These are phyloP conservation scores for Catharus bicknelli DNA, from an alignment of 2,113 vertebrate genomes.

Conservation along the genomic window DNA sequence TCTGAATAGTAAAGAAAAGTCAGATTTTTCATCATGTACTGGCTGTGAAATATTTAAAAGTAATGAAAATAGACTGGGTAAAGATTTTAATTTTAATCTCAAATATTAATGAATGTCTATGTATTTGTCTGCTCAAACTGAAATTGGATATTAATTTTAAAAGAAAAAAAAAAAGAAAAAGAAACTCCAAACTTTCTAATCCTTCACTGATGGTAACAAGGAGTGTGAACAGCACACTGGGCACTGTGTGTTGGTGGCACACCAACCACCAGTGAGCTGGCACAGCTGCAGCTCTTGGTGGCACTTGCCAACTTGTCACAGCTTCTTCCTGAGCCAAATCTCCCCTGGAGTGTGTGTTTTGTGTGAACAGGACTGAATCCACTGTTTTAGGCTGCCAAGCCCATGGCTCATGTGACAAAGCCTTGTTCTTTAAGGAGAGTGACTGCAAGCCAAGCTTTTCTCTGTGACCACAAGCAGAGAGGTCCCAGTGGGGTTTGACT, in stretches of 20 bases:
- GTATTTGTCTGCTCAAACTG: neutral
- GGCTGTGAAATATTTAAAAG: neutral
- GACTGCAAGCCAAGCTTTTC: neutral
- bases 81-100: slow-evolving; percentile 16
- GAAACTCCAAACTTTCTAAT: neutral
- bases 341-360: neutral
- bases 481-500: neutral
- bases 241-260: fast-evolving
- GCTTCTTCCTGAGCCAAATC: neutral
- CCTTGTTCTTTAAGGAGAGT: neutral
- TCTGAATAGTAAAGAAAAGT: neutral
- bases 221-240: neutral
- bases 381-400: neutral
- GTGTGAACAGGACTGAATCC: neutral
- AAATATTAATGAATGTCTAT: neutral
- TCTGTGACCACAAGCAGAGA: neutral
- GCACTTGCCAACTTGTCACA: neutral
- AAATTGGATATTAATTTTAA: neutral
- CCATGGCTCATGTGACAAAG: fast-evolving
- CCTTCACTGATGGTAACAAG: neutral
- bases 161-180: neutral
- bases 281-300: neutral
- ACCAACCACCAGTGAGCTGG: fast-evolving
- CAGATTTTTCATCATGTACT: neutral
- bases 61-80: neutral